Conservation (phyloP, 2,113 vertebrate species). For the Nyctibius bracteatus region DNA sequence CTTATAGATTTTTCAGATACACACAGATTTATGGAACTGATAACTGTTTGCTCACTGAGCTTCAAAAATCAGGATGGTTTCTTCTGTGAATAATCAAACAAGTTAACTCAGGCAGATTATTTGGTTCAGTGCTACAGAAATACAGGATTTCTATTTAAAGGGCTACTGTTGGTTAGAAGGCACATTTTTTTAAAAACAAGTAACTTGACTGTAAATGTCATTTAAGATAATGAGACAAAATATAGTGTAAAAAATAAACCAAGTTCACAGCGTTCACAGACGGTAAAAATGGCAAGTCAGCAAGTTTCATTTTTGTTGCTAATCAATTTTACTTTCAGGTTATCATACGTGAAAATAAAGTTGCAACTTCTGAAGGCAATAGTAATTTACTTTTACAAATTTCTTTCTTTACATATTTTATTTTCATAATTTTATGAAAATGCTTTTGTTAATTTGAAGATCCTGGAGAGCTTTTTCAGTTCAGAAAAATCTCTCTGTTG, state of each 20-base stretch:
- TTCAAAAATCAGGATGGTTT: conserved; percentile 17
- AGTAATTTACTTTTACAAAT: background rate
- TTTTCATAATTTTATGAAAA: background rate
- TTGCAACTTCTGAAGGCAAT: background rate
- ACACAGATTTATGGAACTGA: conserved; percentile 39
- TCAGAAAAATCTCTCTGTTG: background rate
- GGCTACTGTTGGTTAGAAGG: background rate
- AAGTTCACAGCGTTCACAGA: background rate
- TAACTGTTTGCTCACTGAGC: background rate
- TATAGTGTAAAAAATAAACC: background rate
- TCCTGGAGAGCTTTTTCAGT: background rate
- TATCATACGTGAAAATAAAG: background rate
- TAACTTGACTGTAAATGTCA: background rate
- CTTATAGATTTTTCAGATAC: conserved; percentile 42
- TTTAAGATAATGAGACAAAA: background rate
- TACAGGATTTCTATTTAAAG: background rate
- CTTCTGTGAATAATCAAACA: conserved; percentile 23
- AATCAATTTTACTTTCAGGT: background rate
- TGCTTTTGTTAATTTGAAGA: background rate
- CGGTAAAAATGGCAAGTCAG: background rate
- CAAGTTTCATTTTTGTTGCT: background rate
- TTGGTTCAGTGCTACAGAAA: background rate
- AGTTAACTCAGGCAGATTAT: background rate
- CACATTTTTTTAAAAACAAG: background rate
- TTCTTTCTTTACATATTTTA: background rate